These are phyloP conservation scores for Lasioglossum malachurum DNA, from an alignment of 2,888 invertebrate species.

Conservation along the genomic window DNA sequence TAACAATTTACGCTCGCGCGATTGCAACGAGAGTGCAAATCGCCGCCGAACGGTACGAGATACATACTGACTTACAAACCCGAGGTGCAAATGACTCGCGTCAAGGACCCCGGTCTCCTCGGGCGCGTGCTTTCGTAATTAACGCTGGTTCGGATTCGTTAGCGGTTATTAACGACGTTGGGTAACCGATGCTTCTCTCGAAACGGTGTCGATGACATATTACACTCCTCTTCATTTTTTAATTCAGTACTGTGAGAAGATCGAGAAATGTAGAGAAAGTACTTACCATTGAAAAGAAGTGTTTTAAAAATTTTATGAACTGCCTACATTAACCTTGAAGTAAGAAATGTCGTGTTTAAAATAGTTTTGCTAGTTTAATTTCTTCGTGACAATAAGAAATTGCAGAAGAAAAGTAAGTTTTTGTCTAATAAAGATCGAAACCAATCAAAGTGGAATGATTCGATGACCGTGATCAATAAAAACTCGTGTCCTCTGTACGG, in stretches of 20 bases:
- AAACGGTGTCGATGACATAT: constrained; percentile 35
- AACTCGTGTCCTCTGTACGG: neutral
- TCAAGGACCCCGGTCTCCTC: constrained; percentile 16
- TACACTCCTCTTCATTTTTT: neutral
- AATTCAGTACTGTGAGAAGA: neutral
- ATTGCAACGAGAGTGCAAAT: neutral
- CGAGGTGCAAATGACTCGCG: constrained; percentile 39
- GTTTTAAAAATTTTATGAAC: neutral
- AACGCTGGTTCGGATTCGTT: constrained; percentile 61
- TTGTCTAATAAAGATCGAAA: neutral
- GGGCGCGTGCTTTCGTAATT: constrained; percentile 62
- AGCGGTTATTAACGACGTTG: constrained; percentile 49
- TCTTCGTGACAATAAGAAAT: neutral
- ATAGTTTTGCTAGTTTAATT: too few relatives aligned
- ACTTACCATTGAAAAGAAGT: neutral
- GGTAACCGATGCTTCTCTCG: constrained; percentile 46
- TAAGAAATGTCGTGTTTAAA: neutral
- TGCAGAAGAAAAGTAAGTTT: neutral
- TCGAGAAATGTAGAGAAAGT: neutral
- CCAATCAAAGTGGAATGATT: neutral
- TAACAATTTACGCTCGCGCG: constrained; percentile 12
- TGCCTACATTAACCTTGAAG: neutral
- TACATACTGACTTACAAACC: constrained; percentile 31
- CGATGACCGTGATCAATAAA: neutral
- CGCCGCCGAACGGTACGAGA: constrained; percentile 6